Evolutionary conservation across 2,888 invertebrate species (phyloP).

Genomic region (Blomia tropicalis): DNA sequence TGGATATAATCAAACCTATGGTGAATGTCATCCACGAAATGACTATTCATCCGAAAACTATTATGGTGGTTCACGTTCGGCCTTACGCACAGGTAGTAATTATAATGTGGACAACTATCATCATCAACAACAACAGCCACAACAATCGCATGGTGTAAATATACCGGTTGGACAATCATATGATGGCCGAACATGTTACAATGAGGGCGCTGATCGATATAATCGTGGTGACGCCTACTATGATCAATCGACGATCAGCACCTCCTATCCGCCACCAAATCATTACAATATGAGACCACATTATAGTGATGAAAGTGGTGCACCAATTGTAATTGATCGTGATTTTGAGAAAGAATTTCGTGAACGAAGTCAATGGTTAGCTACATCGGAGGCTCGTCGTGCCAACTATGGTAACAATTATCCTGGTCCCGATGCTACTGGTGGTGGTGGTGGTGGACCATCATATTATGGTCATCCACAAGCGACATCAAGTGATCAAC

Average conservation of each 20-base stretch:
- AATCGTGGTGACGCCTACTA: constrained; percentile 4
- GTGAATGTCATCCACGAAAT: background rate
- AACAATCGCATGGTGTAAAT: background rate
- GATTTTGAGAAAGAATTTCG: constrained; percentile 22
- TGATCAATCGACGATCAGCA: background rate
- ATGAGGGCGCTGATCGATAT: background rate
- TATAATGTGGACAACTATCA: background rate
- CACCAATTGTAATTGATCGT: background rate
- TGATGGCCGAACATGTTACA: constrained; percentile 1
- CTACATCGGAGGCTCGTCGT: background rate
- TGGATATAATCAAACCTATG: background rate
- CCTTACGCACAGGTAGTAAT: background rate
- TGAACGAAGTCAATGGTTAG: constrained; percentile 24
- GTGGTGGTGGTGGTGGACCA: background rate
- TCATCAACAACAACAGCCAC: background rate
- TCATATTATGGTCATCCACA: background rate
- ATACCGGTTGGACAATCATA: background rate
- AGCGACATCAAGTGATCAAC: background rate
- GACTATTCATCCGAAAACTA: background rate
- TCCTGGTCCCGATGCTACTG: background rate
- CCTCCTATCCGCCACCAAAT: constrained; percentile 2
- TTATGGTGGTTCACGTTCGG: background rate
- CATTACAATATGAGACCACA: background rate
- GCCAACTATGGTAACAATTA: background rate
- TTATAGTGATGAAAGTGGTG: background rate